These are phyloP conservation scores for Strongylocentrotus purpuratus DNA, from an alignment of 35 echinoderm and acorn worm species.

Conservation along the genomic window DNA sequence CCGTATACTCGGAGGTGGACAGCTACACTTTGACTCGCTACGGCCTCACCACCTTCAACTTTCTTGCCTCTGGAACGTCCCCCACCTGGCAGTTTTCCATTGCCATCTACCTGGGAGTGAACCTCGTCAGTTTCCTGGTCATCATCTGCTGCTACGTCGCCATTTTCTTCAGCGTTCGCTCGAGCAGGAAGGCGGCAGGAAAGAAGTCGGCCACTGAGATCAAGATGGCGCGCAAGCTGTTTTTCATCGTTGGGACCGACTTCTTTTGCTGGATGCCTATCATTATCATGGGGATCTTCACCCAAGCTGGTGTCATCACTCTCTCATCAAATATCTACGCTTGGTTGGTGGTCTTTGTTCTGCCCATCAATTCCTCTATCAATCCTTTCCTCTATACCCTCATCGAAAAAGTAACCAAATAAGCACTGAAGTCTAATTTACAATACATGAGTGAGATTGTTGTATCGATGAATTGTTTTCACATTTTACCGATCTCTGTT, in stretches of 20 bases:
- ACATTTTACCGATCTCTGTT: too few relatives aligned
- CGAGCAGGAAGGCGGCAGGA: conserved; percentile 32
- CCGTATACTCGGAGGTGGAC: conserved; percentile 25
- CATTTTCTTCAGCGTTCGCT: conserved; percentile 63
- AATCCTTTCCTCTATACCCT: conserved; percentile 82
- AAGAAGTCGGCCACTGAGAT: conserved; percentile 54
- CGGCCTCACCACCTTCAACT: conserved; percentile 17
- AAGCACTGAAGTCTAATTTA: neutral
- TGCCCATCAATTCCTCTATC: conserved; percentile 87
- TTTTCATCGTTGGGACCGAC: conserved; percentile 81
- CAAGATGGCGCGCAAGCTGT: conserved; percentile 76
- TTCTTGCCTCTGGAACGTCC: conserved; percentile 19
- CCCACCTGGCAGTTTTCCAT: conserved; percentile 69
- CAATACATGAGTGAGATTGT: too few relatives aligned
- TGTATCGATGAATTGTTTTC: too few relatives aligned
- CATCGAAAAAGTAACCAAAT: neutral
- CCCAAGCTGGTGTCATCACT: conserved; percentile 51
- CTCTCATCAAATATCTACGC: conserved; percentile 63
- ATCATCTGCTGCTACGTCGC: conserved; percentile 56
- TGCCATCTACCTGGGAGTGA: conserved; percentile 63
- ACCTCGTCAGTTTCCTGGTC: conserved; percentile 59
- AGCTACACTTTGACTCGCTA: neutral
- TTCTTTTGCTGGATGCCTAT: conserved; percentile 86
- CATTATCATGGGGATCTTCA: conserved; percentile 71
- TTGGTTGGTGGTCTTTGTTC: conserved; percentile 81